These are phyloP conservation scores for Okamejei kenojei DNA, from an alignment of 2,797 vertebrate genomes.

Conservation along the genomic window DNA sequence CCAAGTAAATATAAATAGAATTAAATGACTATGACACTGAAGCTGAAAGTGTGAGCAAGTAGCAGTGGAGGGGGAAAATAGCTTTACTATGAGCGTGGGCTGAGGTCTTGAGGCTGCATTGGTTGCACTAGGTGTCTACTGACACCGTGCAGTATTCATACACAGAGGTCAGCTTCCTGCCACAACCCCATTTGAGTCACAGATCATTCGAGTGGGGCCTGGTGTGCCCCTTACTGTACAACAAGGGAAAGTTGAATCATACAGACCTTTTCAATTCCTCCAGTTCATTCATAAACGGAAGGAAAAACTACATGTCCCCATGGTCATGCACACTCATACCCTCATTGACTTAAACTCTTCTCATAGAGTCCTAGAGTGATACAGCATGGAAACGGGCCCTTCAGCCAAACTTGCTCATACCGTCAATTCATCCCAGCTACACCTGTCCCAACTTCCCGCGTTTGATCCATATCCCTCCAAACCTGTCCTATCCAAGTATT, in stretches of 20 bases:
- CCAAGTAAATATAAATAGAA: neutral
- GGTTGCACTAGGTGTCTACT: neutral
- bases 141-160: neutral
- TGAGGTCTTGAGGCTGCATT: neutral
- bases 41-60: no score
- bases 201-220: neutral
- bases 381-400: no score
- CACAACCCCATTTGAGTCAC: neutral
- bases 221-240: neutral
- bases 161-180: neutral
- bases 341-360: neutral
- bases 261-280: neutral
- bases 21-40: neutral
- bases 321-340: neutral
- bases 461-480: no score
- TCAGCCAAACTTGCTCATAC: no score
- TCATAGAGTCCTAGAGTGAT: neutral
- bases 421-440: no score
- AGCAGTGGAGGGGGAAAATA: neutral
- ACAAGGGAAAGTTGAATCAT: constrained; percentile 20
- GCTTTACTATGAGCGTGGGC: neutral
- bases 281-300: neutral
- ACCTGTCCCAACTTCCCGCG: no score
- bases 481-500: no score
- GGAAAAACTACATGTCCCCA: neutral